Conservation (phyloP, 2,797 vertebrate genomes). For the Zalophus californianus region DNA sequence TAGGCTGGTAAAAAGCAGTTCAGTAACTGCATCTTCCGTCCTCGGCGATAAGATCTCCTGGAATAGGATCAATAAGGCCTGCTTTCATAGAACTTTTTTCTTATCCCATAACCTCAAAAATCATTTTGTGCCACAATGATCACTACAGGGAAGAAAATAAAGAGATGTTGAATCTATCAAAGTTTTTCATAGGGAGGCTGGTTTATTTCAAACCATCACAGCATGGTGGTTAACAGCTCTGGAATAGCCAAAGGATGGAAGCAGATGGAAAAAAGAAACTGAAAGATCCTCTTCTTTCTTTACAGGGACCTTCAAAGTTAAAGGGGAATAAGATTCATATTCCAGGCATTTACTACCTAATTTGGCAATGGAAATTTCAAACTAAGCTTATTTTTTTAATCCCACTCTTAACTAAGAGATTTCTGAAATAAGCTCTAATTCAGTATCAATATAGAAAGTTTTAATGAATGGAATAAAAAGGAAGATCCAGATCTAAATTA, state of each 20-base stretch:
- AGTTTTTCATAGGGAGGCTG: conserved; percentile 81
- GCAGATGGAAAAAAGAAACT: conserved; percentile 67
- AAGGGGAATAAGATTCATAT: conserved; percentile 66
- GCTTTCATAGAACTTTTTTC: conserved; percentile 79
- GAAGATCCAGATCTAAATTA: neutral
- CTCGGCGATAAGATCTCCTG: conserved; percentile 76
- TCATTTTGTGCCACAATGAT: conserved; percentile 82
- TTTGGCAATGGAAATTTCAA: conserved; percentile 59
- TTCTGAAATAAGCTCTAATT: conserved; percentile 48
- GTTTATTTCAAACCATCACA: conserved; percentile 83
- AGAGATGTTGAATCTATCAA: conserved; percentile 83
- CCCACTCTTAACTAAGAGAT: neutral
- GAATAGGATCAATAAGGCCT: conserved; percentile 84
- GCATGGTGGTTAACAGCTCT: conserved; percentile 75
- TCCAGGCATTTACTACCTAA: conserved; percentile 56
- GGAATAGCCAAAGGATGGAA: conserved; percentile 68
- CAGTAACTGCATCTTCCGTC: conserved; percentile 60
- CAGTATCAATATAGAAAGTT: neutral
- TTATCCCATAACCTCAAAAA: conserved; percentile 84
- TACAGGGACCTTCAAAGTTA: conserved; percentile 69
- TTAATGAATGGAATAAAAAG: neutral
- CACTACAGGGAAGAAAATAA: conserved; percentile 83
- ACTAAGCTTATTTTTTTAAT: conserved; percentile 45
- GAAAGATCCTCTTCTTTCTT: conserved; percentile 73
- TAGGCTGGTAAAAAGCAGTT: conserved; percentile 81